phyloP scores from a whole-genome alignment of 2,113 vertebrate species.

The Rostratula benghalensis region DNA sequence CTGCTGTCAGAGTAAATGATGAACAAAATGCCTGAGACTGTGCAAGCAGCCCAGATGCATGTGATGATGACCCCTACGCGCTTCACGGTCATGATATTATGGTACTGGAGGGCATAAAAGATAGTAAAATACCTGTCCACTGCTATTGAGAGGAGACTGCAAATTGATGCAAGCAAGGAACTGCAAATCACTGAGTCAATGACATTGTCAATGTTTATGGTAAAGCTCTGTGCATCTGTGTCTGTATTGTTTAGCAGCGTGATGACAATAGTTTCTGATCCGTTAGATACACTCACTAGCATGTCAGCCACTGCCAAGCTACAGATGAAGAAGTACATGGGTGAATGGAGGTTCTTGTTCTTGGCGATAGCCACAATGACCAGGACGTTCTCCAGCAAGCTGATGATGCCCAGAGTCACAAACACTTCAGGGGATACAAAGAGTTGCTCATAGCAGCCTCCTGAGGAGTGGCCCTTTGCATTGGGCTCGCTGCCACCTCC shows the following conservation, averaged over 20 bases:
- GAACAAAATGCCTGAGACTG: conserved; percentile 85
- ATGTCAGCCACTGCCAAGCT: conserved; percentile 94
- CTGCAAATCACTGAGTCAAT: conserved; percentile 96
- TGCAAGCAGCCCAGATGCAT: conserved; percentile 89
- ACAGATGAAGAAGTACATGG: conserved; percentile 98
- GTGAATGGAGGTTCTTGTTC: conserved; percentile 94
- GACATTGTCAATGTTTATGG: conserved; percentile 91
- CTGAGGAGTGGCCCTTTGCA: conserved; percentile 69
- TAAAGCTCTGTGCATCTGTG: conserved; percentile 76
- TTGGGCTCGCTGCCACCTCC: conserved; percentile 59
- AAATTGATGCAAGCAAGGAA: conserved; percentile 92
- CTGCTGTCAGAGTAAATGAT: conserved; percentile 92
- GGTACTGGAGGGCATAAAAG: conserved; percentile 94
- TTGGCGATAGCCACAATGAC: conserved; percentile 89
- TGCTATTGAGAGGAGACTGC: conserved; percentile 92
- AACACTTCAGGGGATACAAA: conserved; percentile 91
- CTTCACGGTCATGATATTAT: conserved; percentile 89
- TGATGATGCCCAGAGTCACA: conserved; percentile 88
- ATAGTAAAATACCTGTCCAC: conserved; percentile 96
- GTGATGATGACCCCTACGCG: conserved; percentile 82
- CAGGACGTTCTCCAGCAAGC: conserved; percentile 90
- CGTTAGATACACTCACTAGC: conserved; percentile 93
- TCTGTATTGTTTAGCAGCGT: conserved; percentile 84
- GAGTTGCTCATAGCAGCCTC: conserved; percentile 91
- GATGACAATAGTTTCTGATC: conserved; percentile 92